These are phyloP conservation scores for Sycon ciliatum DNA, from an alignment of 37 sponge, comb jelly and placozoan species.

Conservation along the genomic window DNA sequence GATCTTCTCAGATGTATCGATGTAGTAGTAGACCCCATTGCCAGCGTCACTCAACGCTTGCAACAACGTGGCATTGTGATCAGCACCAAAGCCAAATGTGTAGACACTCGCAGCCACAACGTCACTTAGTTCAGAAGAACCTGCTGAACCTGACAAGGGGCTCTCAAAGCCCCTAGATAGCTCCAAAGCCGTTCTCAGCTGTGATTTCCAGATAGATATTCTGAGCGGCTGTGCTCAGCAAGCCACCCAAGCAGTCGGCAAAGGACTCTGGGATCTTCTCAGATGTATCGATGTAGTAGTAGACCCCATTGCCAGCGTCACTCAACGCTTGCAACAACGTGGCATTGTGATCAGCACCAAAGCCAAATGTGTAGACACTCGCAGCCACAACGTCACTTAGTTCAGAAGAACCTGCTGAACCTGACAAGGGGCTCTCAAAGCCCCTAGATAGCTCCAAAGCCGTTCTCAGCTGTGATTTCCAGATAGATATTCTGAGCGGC, in stretches of 20 bases:
- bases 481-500: conserved; percentile 76
- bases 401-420: too few species aligned
- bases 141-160: too few species aligned
- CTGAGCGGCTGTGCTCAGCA: conserved; percentile 76
- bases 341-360: conserved; percentile 69
- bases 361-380: conserved; percentile 86
- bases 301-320: conserved; percentile 64
- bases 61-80: conserved; percentile 59
- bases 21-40: conserved; percentile 76
- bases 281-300: conserved; percentile 70
- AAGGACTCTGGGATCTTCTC: conserved; percentile 91
- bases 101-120: too few species aligned
- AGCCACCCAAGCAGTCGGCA: conserved; percentile 85
- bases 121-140: too few species aligned
- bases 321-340: conserved; percentile 58
- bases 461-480: conserved; percentile 36
- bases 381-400: too few species aligned
- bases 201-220: conserved; percentile 60
- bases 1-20: conserved; percentile 74
- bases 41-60: conserved; percentile 60
- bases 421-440: too few species aligned
- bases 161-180: too few species aligned
- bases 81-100: conserved; percentile 81
- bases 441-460: too few species aligned
- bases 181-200: conserved; percentile 30